These are phyloP conservation scores for Patiria pectinifera DNA, from an alignment of 53 echinoderm and acorn worm genomes.

Conservation along the genomic window DNA sequence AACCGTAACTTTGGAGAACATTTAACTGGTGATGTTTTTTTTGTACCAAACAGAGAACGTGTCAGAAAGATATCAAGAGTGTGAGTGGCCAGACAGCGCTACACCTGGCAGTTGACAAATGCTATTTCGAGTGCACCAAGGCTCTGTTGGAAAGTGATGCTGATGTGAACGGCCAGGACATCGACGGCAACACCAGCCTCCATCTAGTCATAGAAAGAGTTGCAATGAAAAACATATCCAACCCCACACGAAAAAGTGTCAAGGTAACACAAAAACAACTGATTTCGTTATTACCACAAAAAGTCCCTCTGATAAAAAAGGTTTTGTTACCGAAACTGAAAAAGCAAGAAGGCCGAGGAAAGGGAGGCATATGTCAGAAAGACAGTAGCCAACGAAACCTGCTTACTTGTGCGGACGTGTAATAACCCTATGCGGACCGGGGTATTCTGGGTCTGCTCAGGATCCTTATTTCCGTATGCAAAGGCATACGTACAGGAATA, in stretches of 20 bases:
- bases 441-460: too few species aligned
- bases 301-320: too few species aligned
- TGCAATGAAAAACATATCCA: background rate
- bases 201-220: slow-evolving; percentile 31
- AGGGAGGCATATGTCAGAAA: too few species aligned
- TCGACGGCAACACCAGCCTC: slow-evolving; percentile 53
- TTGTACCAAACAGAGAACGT: background rate
- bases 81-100: slow-evolving; percentile 37
- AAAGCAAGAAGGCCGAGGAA: too few species aligned
- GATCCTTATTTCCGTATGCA: too few species aligned
- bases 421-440: too few species aligned
- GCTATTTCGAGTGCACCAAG: slow-evolving; percentile 17
- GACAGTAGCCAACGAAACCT: too few species aligned
- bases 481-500: too few species aligned
- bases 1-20: too few species aligned
- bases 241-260: too few species aligned
- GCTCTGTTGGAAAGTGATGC: slow-evolving; percentile 53
- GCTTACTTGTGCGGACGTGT: too few species aligned
- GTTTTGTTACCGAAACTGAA: too few species aligned
- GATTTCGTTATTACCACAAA: background rate
- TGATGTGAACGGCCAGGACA: slow-evolving; percentile 64
- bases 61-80: slow-evolving; percentile 19
- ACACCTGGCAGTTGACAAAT: slow-evolving; percentile 44
- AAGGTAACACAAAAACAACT: background rate
- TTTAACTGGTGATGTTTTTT: background rate